These are phyloP conservation scores for Acrocephalus arundinaceus DNA, from an alignment of 2,113 vertebrate genomes.

Conservation along the genomic window DNA sequence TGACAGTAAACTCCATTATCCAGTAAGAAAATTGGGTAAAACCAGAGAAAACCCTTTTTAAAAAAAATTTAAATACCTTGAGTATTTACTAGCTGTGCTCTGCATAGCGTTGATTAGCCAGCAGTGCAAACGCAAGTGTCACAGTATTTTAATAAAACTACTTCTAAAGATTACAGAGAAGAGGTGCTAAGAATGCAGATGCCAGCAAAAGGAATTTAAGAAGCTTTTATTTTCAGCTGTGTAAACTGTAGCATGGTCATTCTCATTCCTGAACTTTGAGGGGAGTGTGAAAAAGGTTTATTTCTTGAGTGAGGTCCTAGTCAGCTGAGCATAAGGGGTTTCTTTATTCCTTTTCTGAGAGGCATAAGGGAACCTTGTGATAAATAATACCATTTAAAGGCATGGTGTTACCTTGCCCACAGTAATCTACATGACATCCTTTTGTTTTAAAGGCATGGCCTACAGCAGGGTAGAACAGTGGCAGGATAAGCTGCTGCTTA, in stretches of 20 bases:
- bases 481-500: background rate
- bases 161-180: background rate
- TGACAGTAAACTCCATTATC: background rate
- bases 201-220: background rate
- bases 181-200: background rate
- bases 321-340: background rate
- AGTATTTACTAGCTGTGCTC: background rate
- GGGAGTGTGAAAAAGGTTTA: background rate
- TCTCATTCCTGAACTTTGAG: background rate
- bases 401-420: background rate
- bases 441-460: background rate
- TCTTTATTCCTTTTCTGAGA: conserved; percentile 1
- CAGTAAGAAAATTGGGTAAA: background rate
- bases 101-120: background rate
- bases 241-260: background rate
- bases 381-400: background rate
- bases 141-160: background rate
- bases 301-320: background rate
- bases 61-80: background rate
- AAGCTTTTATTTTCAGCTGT: background rate
- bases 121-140: background rate
- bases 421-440: background rate
- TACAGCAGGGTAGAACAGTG: background rate
- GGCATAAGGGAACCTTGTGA: background rate
- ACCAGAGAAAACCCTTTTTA: accelerated